Evolutionary conservation across 2,888 invertebrate genomes (phyloP).

Genomic region (Agrochola lota): DNA sequence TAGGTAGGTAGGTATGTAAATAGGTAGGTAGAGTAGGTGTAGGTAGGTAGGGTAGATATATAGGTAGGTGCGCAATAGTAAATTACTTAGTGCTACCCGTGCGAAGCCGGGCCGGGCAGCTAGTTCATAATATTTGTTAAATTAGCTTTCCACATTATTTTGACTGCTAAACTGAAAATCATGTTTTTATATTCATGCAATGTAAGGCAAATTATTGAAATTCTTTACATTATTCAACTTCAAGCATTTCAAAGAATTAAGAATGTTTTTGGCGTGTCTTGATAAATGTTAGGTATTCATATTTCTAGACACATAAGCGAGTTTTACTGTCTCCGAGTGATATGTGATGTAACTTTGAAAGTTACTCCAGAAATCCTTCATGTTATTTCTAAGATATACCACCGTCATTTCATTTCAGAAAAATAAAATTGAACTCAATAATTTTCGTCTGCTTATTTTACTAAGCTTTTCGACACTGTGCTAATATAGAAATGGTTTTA

Average conservation of each 20-base stretch:
- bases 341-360: slow-evolving; percentile 34
- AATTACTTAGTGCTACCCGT: no score
- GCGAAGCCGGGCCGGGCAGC: no score
- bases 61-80: no score
- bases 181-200: not conserved
- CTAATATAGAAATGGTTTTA: not conserved
- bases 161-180: not conserved
- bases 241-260: not conserved
- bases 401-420: not conserved
- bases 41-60: no score
- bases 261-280: slow-evolving; percentile 2
- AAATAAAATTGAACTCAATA: not conserved
- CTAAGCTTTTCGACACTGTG: not conserved
- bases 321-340: slow-evolving; percentile 35
- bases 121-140: not conserved
- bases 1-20: no score
- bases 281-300: slow-evolving; percentile 25
- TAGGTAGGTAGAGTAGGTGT: no score
- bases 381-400: not conserved
- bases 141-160: not conserved
- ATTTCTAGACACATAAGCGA: slow-evolving; percentile 26
- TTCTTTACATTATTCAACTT: not conserved
- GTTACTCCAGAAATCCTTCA: not conserved
- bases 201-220: not conserved
- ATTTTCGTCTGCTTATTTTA: not conserved